Conservation (phyloP, 2,797 vertebrate species). For the Chanos chanos region DNA sequence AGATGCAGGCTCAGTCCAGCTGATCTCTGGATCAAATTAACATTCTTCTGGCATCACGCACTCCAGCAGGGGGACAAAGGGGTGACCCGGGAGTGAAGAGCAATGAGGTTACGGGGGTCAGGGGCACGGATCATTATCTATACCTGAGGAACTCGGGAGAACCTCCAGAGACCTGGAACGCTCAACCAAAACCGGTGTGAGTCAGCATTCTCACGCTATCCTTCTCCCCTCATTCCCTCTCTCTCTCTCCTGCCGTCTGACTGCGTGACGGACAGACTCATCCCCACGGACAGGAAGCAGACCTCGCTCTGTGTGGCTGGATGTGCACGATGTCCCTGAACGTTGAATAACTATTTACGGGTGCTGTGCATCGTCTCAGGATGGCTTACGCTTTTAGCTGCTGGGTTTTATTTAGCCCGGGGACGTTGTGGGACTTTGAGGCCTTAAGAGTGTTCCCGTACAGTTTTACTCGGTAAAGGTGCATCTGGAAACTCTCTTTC, state of each 20-base stretch:
- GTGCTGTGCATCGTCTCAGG: too few species aligned
- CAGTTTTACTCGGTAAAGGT: too few species aligned
- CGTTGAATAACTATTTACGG: too few species aligned
- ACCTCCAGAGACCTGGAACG: slow-evolving; percentile 35
- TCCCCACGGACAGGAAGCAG: slow-evolving; percentile 41
- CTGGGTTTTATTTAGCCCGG: too few species aligned
- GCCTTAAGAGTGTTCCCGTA: too few species aligned
- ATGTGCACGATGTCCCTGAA: too few species aligned
- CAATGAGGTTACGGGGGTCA: slow-evolving; percentile 51
- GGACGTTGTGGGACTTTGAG: too few species aligned
- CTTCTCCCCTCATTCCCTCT: slow-evolving; percentile 8
- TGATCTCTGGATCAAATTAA: slow-evolving; percentile 65
- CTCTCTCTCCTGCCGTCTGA: slow-evolving; percentile 32
- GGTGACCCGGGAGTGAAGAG: slow-evolving; percentile 48
- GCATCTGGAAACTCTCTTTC: too few species aligned
- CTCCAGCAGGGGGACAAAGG: slow-evolving; percentile 31
- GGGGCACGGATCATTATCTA: slow-evolving; percentile 64
- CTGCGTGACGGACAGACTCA: slow-evolving; percentile 49
- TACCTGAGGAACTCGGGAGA: slow-evolving; percentile 37
- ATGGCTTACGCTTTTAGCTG: too few species aligned
- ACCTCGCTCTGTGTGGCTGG: too few species aligned
- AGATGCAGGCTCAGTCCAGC: slow-evolving; percentile 37
- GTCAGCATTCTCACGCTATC: slow-evolving; percentile 67
- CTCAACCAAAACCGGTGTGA: slow-evolving; percentile 46
- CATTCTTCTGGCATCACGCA: slow-evolving; percentile 54